A percentile compares a stretch with the other conserved stretches of the same genome.
Conservation (phyloP, 2,888 invertebrate species). For the Marronus borbonicus region DNA sequence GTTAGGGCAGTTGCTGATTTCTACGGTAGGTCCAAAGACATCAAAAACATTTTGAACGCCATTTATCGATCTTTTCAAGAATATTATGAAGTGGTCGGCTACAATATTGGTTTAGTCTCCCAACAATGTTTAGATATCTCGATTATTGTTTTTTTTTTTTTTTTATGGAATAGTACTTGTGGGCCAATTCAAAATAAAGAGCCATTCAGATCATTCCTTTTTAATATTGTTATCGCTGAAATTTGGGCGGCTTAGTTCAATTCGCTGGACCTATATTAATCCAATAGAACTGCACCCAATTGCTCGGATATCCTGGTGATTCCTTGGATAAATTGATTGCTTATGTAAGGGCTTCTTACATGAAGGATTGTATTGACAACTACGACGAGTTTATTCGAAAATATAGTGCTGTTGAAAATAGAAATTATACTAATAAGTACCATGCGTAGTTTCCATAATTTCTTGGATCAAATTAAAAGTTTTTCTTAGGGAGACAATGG, state of each 20-base stretch:
- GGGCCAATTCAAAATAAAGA: constrained; percentile 47
- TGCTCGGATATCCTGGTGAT: constrained; percentile 33
- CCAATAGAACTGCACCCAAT: constrained; percentile 40
- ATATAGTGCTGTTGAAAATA: constrained; percentile 29
- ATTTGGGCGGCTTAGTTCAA: constrained; percentile 52
- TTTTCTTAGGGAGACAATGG: constrained; percentile 53
- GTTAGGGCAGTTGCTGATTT: constrained; percentile 58
- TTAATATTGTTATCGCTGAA: constrained; percentile 48
- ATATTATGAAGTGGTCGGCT: constrained; percentile 72
- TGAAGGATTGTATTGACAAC: constrained; percentile 42
- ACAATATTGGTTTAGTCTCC: constrained; percentile 66
- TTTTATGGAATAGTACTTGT: constrained; percentile 48
- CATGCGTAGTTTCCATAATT: neutral
- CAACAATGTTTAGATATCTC: constrained; percentile 69
- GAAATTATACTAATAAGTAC: constrained; percentile 43
- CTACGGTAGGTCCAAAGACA: constrained; percentile 51
- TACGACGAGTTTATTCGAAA: constrained; percentile 50
- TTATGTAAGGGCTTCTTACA: constrained; percentile 45
- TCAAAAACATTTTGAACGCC: neutral
- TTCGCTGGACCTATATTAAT: constrained; percentile 50
- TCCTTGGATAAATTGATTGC: constrained; percentile 52
- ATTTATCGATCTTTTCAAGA: constrained; percentile 65
- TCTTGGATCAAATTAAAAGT: too few relatives aligned
- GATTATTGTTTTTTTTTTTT: too few relatives aligned
- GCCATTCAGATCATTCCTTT: constrained; percentile 53